Evolutionary conservation across 1,140 invertebrate species (phyloP).

Genomic region (Brachionus manjavacas): DNA sequence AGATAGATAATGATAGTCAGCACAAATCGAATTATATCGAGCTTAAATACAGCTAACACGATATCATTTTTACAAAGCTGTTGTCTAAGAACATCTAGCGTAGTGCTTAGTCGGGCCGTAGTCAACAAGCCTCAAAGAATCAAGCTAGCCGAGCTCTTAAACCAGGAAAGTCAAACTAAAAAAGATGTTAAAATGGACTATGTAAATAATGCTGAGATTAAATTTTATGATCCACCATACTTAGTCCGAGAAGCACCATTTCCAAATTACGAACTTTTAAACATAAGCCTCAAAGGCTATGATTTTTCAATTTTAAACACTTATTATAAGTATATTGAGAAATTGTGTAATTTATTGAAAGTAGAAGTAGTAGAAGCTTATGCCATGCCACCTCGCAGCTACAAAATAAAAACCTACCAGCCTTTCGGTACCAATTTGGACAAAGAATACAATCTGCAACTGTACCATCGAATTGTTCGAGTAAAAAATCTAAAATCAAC

Average conservation of each 20-base stretch:
- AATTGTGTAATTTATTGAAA: neutral
- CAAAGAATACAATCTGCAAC: neutral
- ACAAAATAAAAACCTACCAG: constrained; percentile 23
- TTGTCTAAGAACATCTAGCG: neutral
- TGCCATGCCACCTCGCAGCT: constrained; percentile 26
- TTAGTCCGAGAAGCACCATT: neutral
- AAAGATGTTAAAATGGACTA: constrained; percentile 33
- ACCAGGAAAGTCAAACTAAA: neutral
- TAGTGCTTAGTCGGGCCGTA: neutral
- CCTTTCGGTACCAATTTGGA: constrained; percentile 34
- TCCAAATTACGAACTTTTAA: constrained; percentile 24
- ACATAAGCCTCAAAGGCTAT: constrained; percentile 22
- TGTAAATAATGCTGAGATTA: constrained; percentile 40
- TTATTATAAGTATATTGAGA: constrained; percentile 32
- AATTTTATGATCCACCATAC: constrained; percentile 42
- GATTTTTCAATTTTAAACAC: constrained; percentile 30
- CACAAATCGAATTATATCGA: neutral
- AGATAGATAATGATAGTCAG: constrained; percentile 9
- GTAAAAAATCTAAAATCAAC: constrained; percentile 37
- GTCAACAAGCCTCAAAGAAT: neutral
- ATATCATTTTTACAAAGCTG: neutral
- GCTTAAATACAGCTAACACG: neutral
- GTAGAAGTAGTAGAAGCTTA: constrained; percentile 17
- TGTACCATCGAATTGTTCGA: constrained; percentile 38
- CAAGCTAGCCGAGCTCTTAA: neutral